Base-by-base conservation (phyloP, 2,113 vertebrate genomes). In the Sprattus sprattus region DNA sequence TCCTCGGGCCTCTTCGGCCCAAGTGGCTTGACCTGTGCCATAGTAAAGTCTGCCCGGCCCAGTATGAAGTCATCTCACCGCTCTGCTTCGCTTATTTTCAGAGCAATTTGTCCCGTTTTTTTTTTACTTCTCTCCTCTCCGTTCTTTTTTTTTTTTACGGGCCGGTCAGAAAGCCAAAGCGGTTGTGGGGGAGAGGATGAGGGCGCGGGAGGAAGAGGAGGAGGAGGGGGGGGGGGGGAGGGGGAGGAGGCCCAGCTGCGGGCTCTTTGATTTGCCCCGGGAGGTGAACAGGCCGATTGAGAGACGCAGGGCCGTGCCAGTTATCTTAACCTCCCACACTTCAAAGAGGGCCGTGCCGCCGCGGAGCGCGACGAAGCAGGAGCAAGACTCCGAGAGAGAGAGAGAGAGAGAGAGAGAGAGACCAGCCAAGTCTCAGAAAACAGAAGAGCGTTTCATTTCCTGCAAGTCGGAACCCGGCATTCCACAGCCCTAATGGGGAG, bases 271-370 rank as follows among this genome's bases (percentile, higher is more conserved):
- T 95, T 95, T 86, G 89, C 92, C 90, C 54, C 87, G 81, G 89
- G 92, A 90, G 91, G 93, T 88, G 87, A 92, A 91, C 95, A 94
- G 90, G 1, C 49, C 91, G 88, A 91, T 89, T 93, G 89, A 93
- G 94, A 94, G 90, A 89, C 88, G 75, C 89, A 91, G 86, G 92
- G 93, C 94, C 86, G 85, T 1, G 86, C 92, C 94, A 93, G 92
- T 96, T 96, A 94, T 95, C 95, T 95, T 95, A 95, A 96, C 95
- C 96, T 96, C 93, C 93, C 93, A 93, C 93, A 95, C 95, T 96
- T 96, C 95, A 96, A 96, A 96, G 93, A 80, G 81, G 47, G 84
- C 87, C 87, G 87, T 87, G 85, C 87, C 88, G 87, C 82, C 88
- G 89, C 89, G 87, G 83, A 71, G 32, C 89, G 78, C 78, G 89